Base-by-base conservation (phyloP, 2,888 invertebrate genomes). In the Tholera decimalis region DNA sequence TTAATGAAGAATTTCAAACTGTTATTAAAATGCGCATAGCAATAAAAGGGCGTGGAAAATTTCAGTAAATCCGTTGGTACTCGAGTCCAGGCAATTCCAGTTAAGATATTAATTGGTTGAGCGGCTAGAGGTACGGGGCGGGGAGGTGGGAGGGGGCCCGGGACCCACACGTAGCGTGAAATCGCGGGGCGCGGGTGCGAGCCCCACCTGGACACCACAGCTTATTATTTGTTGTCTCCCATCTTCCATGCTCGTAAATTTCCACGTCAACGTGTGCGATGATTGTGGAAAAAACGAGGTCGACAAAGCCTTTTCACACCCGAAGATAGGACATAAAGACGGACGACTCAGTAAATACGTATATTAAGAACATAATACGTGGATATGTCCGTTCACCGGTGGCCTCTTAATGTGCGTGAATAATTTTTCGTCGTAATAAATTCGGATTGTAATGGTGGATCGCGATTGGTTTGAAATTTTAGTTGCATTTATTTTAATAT, bases 211-310 rank as follows among this genome's bases (percentile, higher is more conserved):
- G 94, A 89, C 89, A 84, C 87, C 88, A 82, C 88, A 91, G 85
- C 91, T 92, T 92, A 93, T 94, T 94, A 94, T 95, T 95, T 95
- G 94, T 95, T 94, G 94, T 94, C 93, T 93, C 91, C 92, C 93
- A 93, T 93, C 92, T 76, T 93, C 92, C 91, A 93, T 92, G 95
- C 93, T 95, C 95, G 94, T 95, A 95, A 95, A 95, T 95, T 93
- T 94, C 88, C 92, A 89, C 91, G 93, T 92, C 95, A 93, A 94
- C 93, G 95, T 95, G 94, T 94, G 93, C 93, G 93, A 93, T 91
- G 94, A 91, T 93, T 89, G 90, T 92, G 89, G 89, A 93, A 94
- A 93, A 93, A 94, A 93, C 84, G 87, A 90, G 89, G 88, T 88
- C 89, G 88, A 92, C 92, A 92, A 93, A 91, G 89, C 92, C 93